These are phyloP conservation scores for Semicossyphus pulcher DNA, from an alignment of 2,113 vertebrate genomes.

Conservation along the genomic window DNA sequence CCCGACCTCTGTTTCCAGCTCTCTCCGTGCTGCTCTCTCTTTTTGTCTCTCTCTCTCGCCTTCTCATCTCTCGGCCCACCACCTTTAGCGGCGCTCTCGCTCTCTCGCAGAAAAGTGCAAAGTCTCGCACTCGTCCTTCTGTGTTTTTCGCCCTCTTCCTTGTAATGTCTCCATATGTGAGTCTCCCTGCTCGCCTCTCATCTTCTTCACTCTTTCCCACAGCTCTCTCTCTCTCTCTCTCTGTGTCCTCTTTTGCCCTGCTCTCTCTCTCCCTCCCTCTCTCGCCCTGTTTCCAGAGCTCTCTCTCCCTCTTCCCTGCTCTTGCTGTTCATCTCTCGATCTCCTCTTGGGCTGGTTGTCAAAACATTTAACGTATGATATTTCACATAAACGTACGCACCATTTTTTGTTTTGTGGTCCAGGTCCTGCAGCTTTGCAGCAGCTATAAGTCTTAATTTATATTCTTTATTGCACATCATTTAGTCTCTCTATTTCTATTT, in stretches of 20 bases:
- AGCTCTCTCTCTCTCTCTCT: constrained; percentile 14
- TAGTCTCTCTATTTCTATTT: no score
- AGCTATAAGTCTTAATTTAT: no score
- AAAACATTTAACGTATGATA: no score
- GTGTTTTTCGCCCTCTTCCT: constrained; percentile 26
- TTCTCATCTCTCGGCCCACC: constrained; percentile 45
- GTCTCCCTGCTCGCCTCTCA: constrained; percentile 27
- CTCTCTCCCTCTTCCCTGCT: not conserved
- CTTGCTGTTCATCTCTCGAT: constrained; percentile 8
- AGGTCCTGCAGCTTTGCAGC: no score
- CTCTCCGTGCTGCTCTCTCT: constrained; percentile 12
- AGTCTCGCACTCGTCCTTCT: constrained; percentile 57
- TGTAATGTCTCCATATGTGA: constrained; percentile 12
- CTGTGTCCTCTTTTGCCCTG: constrained; percentile 37
- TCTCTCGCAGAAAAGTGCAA: constrained; percentile 46
- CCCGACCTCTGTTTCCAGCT: constrained; percentile 58
- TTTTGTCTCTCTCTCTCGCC: constrained; percentile 41
- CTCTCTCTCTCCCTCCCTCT: not conserved
- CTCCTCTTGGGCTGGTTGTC: not conserved
- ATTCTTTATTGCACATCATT: no score
- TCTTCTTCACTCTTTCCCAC: constrained; percentile 19
- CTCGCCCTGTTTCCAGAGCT: constrained; percentile 27
- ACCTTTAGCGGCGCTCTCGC: constrained; percentile 33
- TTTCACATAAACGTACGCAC: no score
- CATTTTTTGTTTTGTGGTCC: no score